Percentiles rank a stretch among this genome's conserved stretches.
phyloP scores from a whole-genome alignment of 2,888 invertebrate species.

The Temnothorax rugatulus region DNA sequence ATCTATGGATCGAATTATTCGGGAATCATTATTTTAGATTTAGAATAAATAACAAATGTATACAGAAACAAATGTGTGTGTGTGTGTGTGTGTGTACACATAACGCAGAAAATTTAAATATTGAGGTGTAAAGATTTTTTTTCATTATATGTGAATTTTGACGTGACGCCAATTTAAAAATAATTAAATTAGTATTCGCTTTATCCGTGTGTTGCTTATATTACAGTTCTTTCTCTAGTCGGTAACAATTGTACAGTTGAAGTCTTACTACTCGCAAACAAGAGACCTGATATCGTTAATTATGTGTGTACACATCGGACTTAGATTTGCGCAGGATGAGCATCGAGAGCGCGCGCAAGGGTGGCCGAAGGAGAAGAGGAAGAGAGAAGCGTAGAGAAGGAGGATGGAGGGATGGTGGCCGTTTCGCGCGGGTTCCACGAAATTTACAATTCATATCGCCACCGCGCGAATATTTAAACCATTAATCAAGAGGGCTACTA shows the following conservation, averaged over 20 bases:
- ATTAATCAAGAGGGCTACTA: conserved; percentile 81
- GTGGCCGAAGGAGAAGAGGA: conserved; percentile 32
- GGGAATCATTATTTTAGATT: neutral
- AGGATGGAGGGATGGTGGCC: conserved; percentile 48
- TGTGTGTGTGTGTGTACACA: too few relatives aligned
- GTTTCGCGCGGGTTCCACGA: conserved; percentile 58
- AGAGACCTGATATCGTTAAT: conserved; percentile 69
- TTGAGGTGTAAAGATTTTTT: neutral
- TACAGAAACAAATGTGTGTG: neutral
- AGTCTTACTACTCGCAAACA: conserved; percentile 5
- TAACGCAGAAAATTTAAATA: neutral
- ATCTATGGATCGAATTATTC: conserved; percentile 86
- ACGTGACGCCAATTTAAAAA: neutral
- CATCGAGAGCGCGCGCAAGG: conserved; percentile 21
- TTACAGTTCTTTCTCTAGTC: neutral
- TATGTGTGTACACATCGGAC: conserved; percentile 74
- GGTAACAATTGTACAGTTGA: neutral
- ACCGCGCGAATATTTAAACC: conserved; percentile 81
- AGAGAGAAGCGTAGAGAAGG: conserved; percentile 32
- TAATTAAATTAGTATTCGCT: neutral
- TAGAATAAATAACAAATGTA: neutral
- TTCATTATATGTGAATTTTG: neutral
- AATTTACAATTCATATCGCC: conserved; percentile 84
- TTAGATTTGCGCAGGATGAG: conserved; percentile 32
- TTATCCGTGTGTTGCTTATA: neutral